Conservation (phyloP, 2,888 invertebrate species). For the Silvanus unidentatus region DNA sequence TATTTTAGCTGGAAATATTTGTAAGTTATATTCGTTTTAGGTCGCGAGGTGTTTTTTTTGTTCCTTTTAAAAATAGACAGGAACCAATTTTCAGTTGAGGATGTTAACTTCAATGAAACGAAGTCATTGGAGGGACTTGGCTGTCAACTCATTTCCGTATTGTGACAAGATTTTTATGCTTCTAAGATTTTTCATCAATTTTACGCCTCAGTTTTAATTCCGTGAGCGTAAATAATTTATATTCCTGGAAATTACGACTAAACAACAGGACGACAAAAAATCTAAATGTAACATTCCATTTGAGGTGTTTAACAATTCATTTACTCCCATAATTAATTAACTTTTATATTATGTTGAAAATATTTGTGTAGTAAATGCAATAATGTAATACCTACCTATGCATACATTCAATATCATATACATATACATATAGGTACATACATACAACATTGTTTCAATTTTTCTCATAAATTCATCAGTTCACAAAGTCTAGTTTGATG, state of each 20-base stretch:
- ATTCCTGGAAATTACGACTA: constrained; percentile 19
- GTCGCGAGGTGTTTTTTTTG: not conserved
- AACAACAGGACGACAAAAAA: not conserved
- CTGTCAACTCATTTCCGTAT: constrained; percentile 26
- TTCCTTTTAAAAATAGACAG: constrained; percentile 13
- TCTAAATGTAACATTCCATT: not conserved
- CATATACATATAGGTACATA: not conserved
- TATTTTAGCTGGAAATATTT: too few relatives aligned
- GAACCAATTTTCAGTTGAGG: constrained; percentile 20
- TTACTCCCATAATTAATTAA: too few relatives aligned
- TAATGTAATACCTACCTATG: too few relatives aligned
- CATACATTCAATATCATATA: too few relatives aligned
- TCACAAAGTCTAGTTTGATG: constrained; percentile 5
- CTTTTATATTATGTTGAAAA: too few relatives aligned
- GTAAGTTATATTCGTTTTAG: too few relatives aligned
- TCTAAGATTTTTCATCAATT: constrained; percentile 20
- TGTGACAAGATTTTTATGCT: constrained; percentile 24
- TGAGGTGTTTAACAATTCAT: not conserved
- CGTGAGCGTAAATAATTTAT: constrained; percentile 21
- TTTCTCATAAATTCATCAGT: too few relatives aligned
- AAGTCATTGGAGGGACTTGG: constrained; percentile 3
- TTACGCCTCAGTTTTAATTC: constrained; percentile 22
- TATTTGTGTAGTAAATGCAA: too few relatives aligned
- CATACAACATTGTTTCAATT: too few relatives aligned
- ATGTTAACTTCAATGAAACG: constrained; percentile 14